Evolutionary conservation across 2,888 invertebrate species (phyloP), one percentile per base, ranked within the genome.

Genomic region (Pandemis heparana): DNA sequence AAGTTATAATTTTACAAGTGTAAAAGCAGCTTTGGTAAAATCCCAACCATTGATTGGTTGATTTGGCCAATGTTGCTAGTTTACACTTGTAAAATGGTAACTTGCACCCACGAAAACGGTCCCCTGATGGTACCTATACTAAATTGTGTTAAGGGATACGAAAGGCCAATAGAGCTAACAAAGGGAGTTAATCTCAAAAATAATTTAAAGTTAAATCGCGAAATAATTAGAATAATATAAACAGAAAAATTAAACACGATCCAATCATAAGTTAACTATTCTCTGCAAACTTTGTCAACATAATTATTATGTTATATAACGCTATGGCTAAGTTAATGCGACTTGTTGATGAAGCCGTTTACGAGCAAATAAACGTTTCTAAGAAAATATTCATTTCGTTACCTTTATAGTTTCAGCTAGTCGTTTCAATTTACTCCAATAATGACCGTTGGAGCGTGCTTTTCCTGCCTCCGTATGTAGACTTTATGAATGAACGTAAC

Each of bases 391-490:
- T 46, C 64, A 18, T n/a, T n/a, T 7, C 38, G 14, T 65, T 59
- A 6, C 53, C 16, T 16, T 18, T 53, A 53, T 63, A 14, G 16
- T 38, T 63, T 14, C 39, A 10, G 16, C 53, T 56, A 18, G 43
- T 32, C 7, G 56, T 18, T 63, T 51, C 38, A 32, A 72, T 59
- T 64, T 39, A 10, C 67, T 48, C 63, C 63, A 48, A 67, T 72
- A 51, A 64, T 46, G 63, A 63, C 56, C 39, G 39, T 63, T 16
- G 23, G n/a, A 12, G 16, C 68, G 73, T 81, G 83, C 86, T 85
- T 84, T 81, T 87, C 88, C 85, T 87, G 88, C 87, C 89, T 89
- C 89, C 84, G 87, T 82, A 89, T 83, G 85, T 81, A 82, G 62
- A 43, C 70, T 82, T 85, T 75, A 82, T 88, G 85, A 87, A 87